Conservation (phyloP, 2,797 vertebrate genomes). For the Clamator glandarius region DNA sequence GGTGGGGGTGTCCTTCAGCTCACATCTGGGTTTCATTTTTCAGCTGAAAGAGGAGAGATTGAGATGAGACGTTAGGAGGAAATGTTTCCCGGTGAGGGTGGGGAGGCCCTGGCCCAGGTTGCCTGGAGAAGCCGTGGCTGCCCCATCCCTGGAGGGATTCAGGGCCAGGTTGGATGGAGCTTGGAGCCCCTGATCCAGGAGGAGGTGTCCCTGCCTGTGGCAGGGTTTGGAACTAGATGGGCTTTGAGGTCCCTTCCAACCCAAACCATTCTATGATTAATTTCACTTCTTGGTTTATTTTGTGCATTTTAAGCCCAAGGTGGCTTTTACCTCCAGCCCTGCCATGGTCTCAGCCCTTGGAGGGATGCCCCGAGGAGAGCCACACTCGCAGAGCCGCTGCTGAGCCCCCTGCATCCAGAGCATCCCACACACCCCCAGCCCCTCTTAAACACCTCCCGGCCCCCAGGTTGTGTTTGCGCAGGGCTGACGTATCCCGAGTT, state of each 20-base stretch:
- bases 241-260: too few relatives aligned
- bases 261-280: too few relatives aligned
- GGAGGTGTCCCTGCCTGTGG: too few relatives aligned
- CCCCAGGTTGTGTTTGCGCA: fast-evolving
- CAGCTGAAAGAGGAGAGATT: too few relatives aligned
- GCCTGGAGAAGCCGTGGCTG: too few relatives aligned
- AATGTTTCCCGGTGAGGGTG: too few relatives aligned
- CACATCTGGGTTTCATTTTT: neutral
- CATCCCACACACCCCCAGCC: neutral
- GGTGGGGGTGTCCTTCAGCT: neutral
- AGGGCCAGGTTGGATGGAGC: too few relatives aligned
- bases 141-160: too few relatives aligned
- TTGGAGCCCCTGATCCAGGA: too few relatives aligned
- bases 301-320: neutral
- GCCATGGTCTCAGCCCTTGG: fast-evolving
- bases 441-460: fast-evolving
- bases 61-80: too few relatives aligned
- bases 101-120: too few relatives aligned
- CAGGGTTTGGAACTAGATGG: too few relatives aligned
- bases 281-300: neutral
- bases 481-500: neutral
- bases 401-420: neutral
- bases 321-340: neutral
- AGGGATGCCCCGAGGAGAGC: neutral
- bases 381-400: neutral